Base-by-base conservation (phyloP, 2,888 invertebrate species). In the Drepanosiphum platanoidis region DNA sequence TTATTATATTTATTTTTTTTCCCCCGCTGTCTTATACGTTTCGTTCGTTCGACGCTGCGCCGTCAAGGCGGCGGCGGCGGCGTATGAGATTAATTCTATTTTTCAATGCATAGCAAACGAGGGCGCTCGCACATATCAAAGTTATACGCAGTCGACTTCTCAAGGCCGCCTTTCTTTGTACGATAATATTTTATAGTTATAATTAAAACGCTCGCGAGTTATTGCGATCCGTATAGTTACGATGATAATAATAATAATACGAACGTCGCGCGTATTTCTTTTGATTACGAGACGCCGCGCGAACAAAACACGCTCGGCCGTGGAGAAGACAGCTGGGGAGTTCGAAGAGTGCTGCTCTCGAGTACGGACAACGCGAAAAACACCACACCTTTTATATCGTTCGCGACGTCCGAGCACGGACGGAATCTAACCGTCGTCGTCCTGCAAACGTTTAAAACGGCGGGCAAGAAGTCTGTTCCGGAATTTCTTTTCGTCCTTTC, bases 71-170 rank as follows among this genome's bases (percentile, higher is more conserved):
- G 18, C 32, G 32, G 30, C 72, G 46, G n/a, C 7, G 32, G 22
- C 15, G 77, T 36, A 18, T n/a, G 34, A 75, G 75, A 77, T 27
- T 61, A 77, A 77, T 61, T 61, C 22, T 61, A 18, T 77, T 58
- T 77, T 77, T 77, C 58, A 61, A 61, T 77, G 58, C 58, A 36
- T 8, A 36, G 11, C 27, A 58, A 52, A 27, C 61, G 30, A 75
- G 8, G 15, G 32, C 11, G 9, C n/a, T n/a, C 30, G 8, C 58
- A 13, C 22, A 58, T 22, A 58, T 22, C 58, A 27, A 13, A 27
- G 4, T 36, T 27, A 36, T 9, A 42, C 42, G 42, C 15, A 42
- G 32, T 13, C 22, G 36, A n/a, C 11, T 32, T 4, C 9, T 77
- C 61, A 77, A 39, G 18, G 77, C 61, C 30, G 1, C 2, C 27